Evolutionary conservation across 2,797 vertebrate species (phyloP), one percentile per base, ranked within the genome.

Genomic region (Amniataba percoides): DNA sequence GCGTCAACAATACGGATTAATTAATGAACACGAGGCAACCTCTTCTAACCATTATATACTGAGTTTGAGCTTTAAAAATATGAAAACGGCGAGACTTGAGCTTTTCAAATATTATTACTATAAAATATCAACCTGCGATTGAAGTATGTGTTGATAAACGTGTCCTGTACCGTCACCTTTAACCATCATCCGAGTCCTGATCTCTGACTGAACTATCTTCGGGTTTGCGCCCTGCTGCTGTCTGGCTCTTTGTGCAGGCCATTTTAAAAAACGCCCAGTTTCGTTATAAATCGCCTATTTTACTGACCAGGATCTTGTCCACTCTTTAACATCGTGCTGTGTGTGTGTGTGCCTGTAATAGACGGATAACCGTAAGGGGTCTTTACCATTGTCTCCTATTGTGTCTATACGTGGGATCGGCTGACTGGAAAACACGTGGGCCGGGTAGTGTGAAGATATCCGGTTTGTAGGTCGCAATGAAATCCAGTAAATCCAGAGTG

Each of bases 361-460:
- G 12, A 46, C 19, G 23, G 15, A 3, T 21, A 18, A 45, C 21
- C 62, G 0, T 2, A 10, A 10, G 31, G 31, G 19, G 61, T 27
- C 25, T 53, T 63, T 68, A n/a, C 74, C 78, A 80, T 92, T 90
- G 91, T 92, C 88, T 88, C 66, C 93, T 13, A 89, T 91, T 91
- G 92, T 94, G 88, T 94, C 91, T 84, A 21, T 77, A 12, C 67
- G 87, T 73, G 74, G 69, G 78, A 71, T 77, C 74, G 84, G 72
- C 74, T 80, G 84, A 72, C 74, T 76, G 81, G 81, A 86, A 86
- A 93, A 82, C 94, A 95, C 94, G 94, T 95, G 94, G 93, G 90
- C 83, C 70, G 86, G 65, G 79, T 68, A 74, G 87, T 64, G 85
- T 65, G 80, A 62, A 86, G 71, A 89, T 72, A 92, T 94, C 94